Conservation (phyloP, 2,113 vertebrate genomes). For the Ginglymostoma cirratum region DNA sequence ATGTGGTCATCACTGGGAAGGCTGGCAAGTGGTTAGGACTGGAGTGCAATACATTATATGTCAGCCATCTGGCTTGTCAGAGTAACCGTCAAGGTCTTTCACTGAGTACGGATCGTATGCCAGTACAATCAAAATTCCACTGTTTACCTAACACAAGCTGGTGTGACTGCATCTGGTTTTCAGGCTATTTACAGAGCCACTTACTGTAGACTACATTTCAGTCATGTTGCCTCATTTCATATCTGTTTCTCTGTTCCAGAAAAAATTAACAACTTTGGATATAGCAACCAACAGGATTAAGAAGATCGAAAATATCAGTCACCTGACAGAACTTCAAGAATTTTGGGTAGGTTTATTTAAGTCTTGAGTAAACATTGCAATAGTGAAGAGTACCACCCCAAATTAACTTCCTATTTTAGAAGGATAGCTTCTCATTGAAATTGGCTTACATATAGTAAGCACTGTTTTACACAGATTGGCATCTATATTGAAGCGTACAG, state of each 20-base stretch:
- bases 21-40: neutral
- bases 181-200: neutral
- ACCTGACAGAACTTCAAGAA: slow-evolving; percentile 92
- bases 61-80: neutral
- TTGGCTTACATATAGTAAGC: neutral
- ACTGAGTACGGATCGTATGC: neutral
- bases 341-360: slow-evolving; percentile 74
- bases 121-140: neutral
- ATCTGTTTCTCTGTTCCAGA: slow-evolving; percentile 63
- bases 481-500: too few relatives aligned
- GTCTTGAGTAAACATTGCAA: neutral
- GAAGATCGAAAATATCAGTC: slow-evolving; percentile 90
- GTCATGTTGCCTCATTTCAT: neutral
- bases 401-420: neutral
- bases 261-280: slow-evolving; percentile 93
- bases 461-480: neutral
- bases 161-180: neutral
- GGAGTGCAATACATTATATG: neutral
- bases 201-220: neutral
- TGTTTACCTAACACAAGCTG: neutral
- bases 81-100: neutral
- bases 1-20: neutral
- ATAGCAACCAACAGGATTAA: slow-evolving; percentile 91
- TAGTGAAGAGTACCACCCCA: neutral
- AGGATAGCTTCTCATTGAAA: too few relatives aligned